Evolutionary conservation across 2,113 vertebrate genomes (phyloP).

Genomic region (Proterorhinus semilunaris): DNA sequence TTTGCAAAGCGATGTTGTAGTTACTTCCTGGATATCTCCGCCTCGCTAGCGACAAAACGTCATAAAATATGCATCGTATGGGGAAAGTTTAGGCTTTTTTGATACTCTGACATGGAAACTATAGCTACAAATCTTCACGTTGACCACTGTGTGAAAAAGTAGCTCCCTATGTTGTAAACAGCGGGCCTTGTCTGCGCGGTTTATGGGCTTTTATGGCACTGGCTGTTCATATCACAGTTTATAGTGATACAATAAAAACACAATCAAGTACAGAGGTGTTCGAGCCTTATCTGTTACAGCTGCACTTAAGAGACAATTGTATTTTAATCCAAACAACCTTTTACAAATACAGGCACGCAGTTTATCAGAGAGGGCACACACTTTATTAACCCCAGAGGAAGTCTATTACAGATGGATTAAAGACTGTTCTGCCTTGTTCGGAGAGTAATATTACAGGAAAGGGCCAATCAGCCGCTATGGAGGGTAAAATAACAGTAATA

Average conservation of each 20-base stretch:
- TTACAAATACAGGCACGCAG: constrained; percentile 45
- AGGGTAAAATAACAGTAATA: too few relatives aligned
- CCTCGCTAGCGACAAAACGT: too few relatives aligned
- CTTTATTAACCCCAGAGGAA: constrained; percentile 69
- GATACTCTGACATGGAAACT: too few relatives aligned
- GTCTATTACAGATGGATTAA: not conserved
- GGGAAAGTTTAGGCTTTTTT: too few relatives aligned
- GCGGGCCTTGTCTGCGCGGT: constrained; percentile 25
- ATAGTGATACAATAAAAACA: constrained; percentile 50
- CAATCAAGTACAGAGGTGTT: constrained; percentile 9
- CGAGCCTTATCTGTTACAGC: constrained; percentile 52
- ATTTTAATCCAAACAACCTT: constrained; percentile 64
- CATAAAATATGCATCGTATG: too few relatives aligned
- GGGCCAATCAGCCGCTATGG: too few relatives aligned
- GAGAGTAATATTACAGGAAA: too few relatives aligned
- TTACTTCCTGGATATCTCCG: too few relatives aligned
- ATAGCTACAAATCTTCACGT: too few relatives aligned
- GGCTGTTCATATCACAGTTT: constrained; percentile 30
- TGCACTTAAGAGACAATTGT: constrained; percentile 60
- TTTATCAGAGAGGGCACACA: constrained; percentile 71
- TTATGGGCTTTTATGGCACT: constrained; percentile 25
- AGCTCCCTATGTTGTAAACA: constrained; percentile 39
- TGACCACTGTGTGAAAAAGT: constrained; percentile 26
- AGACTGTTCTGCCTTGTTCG: too few relatives aligned
- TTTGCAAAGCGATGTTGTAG: too few relatives aligned